Conservation (phyloP, 2,797 vertebrate genomes). For the Lutjanus campechanus region DNA sequence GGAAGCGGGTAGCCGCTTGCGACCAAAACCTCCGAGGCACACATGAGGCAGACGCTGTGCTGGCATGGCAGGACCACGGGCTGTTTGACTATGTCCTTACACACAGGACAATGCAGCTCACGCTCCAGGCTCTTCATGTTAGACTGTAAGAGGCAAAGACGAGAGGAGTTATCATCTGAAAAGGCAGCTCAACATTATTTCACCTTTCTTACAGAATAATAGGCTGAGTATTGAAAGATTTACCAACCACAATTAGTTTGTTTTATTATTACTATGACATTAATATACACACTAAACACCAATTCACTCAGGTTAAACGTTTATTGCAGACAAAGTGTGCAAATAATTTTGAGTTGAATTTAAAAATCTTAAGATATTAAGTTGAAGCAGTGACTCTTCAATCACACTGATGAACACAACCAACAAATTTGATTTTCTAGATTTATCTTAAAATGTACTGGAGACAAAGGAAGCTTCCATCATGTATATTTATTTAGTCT, state of each 20-base stretch:
- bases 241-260: no score
- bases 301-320: no score
- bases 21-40: conserved; percentile 93
- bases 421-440: no score
- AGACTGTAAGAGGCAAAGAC: conserved; percentile 80
- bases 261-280: background rate
- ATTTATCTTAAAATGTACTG: no score
- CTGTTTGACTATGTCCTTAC: conserved; percentile 96
- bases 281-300: no score
- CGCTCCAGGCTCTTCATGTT: conserved; percentile 98
- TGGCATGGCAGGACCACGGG: conserved; percentile 94
- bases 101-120: conserved; percentile 93
- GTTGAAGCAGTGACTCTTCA: no score
- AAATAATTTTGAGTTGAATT: no score
- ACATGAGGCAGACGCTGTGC: conserved; percentile 95
- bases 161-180: background rate
- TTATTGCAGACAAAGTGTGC: no score
- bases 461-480: no score
- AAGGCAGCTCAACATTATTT: background rate
- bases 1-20: conserved; percentile 91
- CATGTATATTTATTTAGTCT: no score
- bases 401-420: no score
- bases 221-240: background rate
- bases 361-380: no score
- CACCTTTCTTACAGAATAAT: background rate